These are phyloP conservation scores for Xiphorhynchus erythropygius DNA, from an alignment of 2,797 vertebrate species.

Conservation along the genomic window DNA sequence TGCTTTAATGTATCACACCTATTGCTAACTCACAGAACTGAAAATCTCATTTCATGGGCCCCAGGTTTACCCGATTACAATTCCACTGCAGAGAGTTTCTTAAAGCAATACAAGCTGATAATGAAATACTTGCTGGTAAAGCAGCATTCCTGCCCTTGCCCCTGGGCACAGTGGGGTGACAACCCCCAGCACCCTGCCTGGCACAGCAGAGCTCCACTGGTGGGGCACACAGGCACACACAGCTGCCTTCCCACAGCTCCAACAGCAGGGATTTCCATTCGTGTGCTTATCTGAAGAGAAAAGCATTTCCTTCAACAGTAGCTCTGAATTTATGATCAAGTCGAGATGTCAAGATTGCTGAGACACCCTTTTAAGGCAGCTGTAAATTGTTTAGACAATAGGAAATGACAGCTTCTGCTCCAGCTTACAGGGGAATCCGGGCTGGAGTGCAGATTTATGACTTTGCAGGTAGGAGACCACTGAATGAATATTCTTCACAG, in stretches of 20 bases:
- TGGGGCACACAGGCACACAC: fast-evolving
- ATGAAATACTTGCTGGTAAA: background rate
- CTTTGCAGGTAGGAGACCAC: background rate
- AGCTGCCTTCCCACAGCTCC: background rate
- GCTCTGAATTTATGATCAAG: conserved; percentile 28
- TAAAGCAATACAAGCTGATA: conserved; percentile 38
- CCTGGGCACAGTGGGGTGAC: background rate
- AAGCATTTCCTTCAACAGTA: background rate
- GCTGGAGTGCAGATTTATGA: background rate
- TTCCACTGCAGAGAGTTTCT: conserved; percentile 9
- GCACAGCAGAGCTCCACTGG: background rate
- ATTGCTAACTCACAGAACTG: conserved; percentile 71
- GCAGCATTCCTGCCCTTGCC: background rate
- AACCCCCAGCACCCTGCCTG: fast-evolving
- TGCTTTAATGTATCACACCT: conserved; percentile 54
- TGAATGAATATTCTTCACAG: background rate
- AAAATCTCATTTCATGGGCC: conserved; percentile 77
- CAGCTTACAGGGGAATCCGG: background rate
- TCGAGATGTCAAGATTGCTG: conserved; percentile 5
- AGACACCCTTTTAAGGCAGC: conserved; percentile 32
- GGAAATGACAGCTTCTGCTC: conserved; percentile 27
- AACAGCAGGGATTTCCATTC: background rate
- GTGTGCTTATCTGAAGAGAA: background rate
- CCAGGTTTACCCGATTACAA: conserved; percentile 60
- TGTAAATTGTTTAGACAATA: conserved; percentile 47